phyloP scores from a whole-genome alignment of 2,888 invertebrate species.

The Baronia brevicornis region DNA sequence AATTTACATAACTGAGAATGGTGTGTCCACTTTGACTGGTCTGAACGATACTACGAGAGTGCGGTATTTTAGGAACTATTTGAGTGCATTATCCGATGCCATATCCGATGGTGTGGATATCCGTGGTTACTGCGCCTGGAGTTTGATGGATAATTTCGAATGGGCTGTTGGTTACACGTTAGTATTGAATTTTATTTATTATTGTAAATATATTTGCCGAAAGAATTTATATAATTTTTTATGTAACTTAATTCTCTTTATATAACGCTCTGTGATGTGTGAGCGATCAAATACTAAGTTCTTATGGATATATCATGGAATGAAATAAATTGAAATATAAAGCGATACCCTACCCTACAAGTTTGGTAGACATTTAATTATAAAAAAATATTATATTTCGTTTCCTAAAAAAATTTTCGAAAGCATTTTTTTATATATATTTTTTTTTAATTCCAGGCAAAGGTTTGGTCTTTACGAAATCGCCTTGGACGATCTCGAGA shows the following conservation, averaged over 20 bases:
- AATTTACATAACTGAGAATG: constrained; percentile 65
- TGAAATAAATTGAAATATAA: too few species aligned
- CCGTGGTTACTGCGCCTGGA: constrained; percentile 71
- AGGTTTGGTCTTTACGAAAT: constrained; percentile 75
- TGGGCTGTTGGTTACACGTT: constrained; percentile 70
- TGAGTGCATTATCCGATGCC: constrained; percentile 43
- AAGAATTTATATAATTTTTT: too few species aligned
- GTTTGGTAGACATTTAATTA: too few species aligned
- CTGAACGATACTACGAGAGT: constrained; percentile 47
- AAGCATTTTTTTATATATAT: too few species aligned
- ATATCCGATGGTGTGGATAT: constrained; percentile 47
- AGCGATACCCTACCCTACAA: too few species aligned
- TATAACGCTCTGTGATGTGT: too few species aligned
- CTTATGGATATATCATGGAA: too few species aligned
- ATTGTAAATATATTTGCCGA: not conserved
- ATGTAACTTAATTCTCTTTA: too few species aligned
- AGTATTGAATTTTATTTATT: too few species aligned
- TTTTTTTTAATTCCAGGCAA: constrained; percentile 7
- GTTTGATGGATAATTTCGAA: constrained; percentile 77
- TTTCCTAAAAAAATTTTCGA: too few species aligned
- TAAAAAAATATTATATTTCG: too few species aligned
- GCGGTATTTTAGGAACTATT: constrained; percentile 37
- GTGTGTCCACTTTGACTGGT: constrained; percentile 45
- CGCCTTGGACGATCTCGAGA: constrained; percentile 69
- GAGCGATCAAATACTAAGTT: too few species aligned